Evolutionary conservation across 2,888 invertebrate genomes (phyloP).

Genomic region (Ichneumon xanthorius): DNA sequence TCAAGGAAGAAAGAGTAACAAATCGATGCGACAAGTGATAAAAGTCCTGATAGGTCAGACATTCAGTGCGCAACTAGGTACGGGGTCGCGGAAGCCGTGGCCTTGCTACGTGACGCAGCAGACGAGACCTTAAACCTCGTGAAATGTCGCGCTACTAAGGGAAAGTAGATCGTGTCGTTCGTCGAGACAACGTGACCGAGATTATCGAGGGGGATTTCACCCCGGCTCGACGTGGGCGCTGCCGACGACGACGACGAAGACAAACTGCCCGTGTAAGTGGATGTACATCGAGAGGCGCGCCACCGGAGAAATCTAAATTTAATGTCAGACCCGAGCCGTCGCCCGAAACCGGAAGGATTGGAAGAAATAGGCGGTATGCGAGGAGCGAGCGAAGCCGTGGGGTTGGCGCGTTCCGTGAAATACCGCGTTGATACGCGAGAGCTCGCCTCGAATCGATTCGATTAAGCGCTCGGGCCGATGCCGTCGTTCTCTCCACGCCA

Average conservation of each 20-base stretch:
- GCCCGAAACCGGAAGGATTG: slow-evolving; percentile 1
- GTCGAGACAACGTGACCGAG: slow-evolving; percentile 10
- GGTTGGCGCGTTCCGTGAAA: not conserved
- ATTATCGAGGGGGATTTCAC: slow-evolving; percentile 3
- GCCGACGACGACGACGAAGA: not conserved
- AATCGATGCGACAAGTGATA: not conserved
- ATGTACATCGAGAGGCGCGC: slow-evolving; percentile 17
- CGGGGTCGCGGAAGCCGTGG: not conserved
- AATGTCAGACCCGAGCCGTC: slow-evolving; percentile 2
- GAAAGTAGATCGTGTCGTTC: slow-evolving; percentile 1
- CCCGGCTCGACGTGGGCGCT: not conserved
- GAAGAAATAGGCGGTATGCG: not conserved
- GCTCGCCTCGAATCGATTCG: slow-evolving; percentile 63
- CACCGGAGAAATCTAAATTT: slow-evolving; percentile 22
- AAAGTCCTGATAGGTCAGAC: not conserved
- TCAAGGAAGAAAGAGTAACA: not conserved
- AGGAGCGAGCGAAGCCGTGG: not conserved
- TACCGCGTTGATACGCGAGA: slow-evolving; percentile 16
- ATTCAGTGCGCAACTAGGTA: not conserved
- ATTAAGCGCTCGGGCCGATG: slow-evolving; percentile 59
- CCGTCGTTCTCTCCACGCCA: slow-evolving; percentile 36
- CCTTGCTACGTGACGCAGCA: not conserved
- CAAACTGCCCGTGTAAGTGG: slow-evolving; percentile 23
- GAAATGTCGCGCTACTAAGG: not conserved
- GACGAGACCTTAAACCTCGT: slow-evolving; percentile 1